These are phyloP conservation scores for Rhinichthys osculus DNA, from an alignment of 2,797 vertebrate genomes.

Conservation along the genomic window DNA sequence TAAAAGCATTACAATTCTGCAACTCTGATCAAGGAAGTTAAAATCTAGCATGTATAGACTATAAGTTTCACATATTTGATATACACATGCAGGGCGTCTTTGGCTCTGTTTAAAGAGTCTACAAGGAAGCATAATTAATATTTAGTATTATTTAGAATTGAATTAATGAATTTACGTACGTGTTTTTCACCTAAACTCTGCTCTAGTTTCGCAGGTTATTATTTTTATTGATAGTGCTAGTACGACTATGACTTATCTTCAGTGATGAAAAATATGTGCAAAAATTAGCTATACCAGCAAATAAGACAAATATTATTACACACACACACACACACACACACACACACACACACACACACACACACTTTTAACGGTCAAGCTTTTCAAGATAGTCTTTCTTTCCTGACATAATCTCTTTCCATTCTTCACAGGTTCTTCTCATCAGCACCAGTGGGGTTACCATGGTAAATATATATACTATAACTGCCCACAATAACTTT, in stretches of 20 bases:
- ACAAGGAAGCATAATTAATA: not conserved
- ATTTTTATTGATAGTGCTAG: not conserved
- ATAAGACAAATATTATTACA: no score
- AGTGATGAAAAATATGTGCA: not conserved
- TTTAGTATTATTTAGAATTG: no score
- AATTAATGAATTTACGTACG: not conserved
- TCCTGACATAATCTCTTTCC: conserved; percentile 3
- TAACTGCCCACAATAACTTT: not conserved
- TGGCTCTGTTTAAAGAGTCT: not conserved
- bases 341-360: no score
- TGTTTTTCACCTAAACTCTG: not conserved
- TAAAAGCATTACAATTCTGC: not conserved
- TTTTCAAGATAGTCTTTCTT: not conserved
- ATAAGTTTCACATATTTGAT: not conserved
- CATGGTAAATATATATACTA: conserved; percentile 57
- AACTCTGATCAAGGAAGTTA: not conserved
- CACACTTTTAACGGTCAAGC: not conserved
- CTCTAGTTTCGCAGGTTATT: not conserved
- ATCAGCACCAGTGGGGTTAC: conserved; percentile 65
- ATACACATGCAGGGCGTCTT: not conserved
- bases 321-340: no score
- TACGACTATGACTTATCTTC: not conserved
- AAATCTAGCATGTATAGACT: not conserved
- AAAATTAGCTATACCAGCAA: not conserved
- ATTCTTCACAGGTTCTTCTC: conserved; percentile 55